These are phyloP conservation scores for Alectura lathami DNA, from an alignment of 2,113 vertebrate species.

Conservation along the genomic window DNA sequence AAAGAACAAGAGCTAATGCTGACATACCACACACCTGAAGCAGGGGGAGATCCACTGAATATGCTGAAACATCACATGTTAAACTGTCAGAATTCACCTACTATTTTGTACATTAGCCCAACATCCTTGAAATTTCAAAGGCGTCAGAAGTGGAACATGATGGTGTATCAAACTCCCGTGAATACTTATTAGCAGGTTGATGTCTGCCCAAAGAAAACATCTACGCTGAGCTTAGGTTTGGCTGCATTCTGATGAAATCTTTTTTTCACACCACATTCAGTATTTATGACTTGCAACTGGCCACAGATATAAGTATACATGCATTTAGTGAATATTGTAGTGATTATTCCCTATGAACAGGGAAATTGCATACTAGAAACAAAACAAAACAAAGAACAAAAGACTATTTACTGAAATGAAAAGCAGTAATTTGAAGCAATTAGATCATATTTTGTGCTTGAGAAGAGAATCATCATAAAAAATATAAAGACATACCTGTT, in stretches of 20 bases:
- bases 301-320: neutral
- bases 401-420: slow-evolving; percentile 40
- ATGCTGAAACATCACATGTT: neutral
- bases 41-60: neutral
- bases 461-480: neutral
- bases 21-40: neutral
- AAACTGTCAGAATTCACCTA: neutral
- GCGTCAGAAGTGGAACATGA: neutral
- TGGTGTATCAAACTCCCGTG: neutral
- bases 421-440: slow-evolving; percentile 46
- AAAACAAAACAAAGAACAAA: slow-evolving; percentile 37
- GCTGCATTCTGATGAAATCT: neutral
- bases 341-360: neutral
- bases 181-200: neutral
- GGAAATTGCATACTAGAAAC: neutral
- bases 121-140: neutral
- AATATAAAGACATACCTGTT: neutral
- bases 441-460: slow-evolving; percentile 25
- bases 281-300: neutral
- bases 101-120: neutral
- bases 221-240: neutral
- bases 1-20: neutral
- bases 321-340: neutral
- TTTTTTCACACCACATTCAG: neutral
- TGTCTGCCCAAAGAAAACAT: neutral